Evolutionary conservation across 2,888 invertebrate species (phyloP).

Genomic region (Melinaea menophilus): DNA sequence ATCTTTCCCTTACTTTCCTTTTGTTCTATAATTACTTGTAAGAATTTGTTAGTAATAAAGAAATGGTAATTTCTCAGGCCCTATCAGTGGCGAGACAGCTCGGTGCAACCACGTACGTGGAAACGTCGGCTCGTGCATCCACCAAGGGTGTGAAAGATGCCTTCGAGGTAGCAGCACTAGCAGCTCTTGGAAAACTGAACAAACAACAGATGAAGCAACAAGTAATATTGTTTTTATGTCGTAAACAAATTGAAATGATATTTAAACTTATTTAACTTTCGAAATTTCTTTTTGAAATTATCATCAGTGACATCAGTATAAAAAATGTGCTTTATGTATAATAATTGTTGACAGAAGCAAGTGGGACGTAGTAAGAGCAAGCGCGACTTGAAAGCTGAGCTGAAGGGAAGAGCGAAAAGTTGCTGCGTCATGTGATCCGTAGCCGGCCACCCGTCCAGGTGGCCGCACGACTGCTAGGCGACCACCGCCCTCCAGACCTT

Average conservation of each 20-base stretch:
- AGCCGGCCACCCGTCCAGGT: conserved; percentile 77
- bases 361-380: conserved; percentile 78
- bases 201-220: conserved; percentile 75
- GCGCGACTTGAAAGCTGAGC: conserved; percentile 78
- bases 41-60: not conserved
- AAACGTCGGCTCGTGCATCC: conserved; percentile 80
- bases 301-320: not conserved
- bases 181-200: conserved; percentile 79
- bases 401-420: conserved; percentile 79
- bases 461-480: conserved; percentile 76
- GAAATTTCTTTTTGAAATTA: not conserved
- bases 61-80: conserved; percentile 61
- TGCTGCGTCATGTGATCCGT: conserved; percentile 81
- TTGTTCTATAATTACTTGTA: not conserved
- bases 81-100: conserved; percentile 80
- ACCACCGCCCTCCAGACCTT: conserved; percentile 60
- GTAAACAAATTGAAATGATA: not conserved
- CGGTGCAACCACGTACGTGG: conserved; percentile 81
- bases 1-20: not conserved
- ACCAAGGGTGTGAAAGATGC: conserved; percentile 80
- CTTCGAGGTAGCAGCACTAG: conserved; percentile 81
- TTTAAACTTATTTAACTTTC: no score
- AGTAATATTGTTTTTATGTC: conserved; percentile 40
- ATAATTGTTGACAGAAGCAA: conserved; percentile 54
- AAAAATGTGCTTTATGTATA: not conserved